Evolutionary conservation across 2,797 vertebrate genomes (phyloP).

Genomic region (Vireo griseus): DNA sequence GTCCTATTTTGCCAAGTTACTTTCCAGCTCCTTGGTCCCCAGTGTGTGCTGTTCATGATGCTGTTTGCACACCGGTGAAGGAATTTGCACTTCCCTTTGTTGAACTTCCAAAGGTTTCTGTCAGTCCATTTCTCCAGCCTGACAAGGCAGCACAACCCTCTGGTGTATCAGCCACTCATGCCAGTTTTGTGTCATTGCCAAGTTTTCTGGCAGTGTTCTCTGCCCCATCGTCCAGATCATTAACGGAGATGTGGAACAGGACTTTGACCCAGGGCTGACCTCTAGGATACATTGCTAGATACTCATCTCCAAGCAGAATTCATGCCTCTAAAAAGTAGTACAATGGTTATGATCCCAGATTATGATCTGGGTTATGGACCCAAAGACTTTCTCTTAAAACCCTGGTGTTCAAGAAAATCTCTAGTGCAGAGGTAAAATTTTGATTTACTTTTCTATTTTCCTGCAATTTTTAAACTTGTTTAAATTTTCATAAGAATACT

Average conservation of each 20-base stretch:
- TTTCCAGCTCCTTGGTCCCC: background rate
- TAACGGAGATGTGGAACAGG: background rate
- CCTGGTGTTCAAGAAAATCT: background rate
- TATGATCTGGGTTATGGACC: background rate
- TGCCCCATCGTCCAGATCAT: background rate
- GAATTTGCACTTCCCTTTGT: background rate
- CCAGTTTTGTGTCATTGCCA: background rate
- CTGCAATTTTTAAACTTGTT: background rate
- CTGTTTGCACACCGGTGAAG: background rate
- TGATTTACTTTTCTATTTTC: background rate
- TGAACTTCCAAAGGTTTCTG: background rate
- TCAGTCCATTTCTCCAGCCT: background rate
- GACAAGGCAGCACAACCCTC: rapidly evolving
- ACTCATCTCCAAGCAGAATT: background rate
- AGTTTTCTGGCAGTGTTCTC: background rate
- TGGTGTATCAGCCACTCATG: background rate
- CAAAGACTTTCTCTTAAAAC: background rate
- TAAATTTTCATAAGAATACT: background rate
- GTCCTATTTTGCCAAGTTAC: background rate
- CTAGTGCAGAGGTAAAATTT: background rate
- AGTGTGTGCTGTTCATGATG: background rate
- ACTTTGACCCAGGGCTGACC: background rate
- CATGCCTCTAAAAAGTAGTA: background rate
- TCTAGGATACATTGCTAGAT: background rate
- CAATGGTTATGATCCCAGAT: background rate